Evolutionary conservation across 1,140 invertebrate species (phyloP), one percentile per base, ranked within the genome.

Genomic region (Ceratosolen fusciceps): DNA sequence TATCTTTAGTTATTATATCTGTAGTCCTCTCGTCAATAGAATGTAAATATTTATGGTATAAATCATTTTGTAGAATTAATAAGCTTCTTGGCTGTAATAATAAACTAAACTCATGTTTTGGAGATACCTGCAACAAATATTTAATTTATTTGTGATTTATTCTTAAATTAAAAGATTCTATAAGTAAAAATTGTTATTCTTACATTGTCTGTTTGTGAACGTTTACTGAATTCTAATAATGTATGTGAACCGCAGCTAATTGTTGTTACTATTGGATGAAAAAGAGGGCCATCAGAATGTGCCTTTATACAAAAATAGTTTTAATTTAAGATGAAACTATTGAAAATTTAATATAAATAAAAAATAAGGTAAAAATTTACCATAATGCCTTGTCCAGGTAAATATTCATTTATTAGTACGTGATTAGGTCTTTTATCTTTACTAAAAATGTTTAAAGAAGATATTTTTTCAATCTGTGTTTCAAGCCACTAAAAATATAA

Each of bases 401-500:
- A 88, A 92, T 99, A 99, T 90, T 99, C 98, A 91, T 99, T 99
- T 0, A 99, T 94, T 34, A 99, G 90, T 7, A 99, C 95, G 92
- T 99, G 98, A 90, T 99, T 99, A 21, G 97, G 95, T 47, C 83
- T 80, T 83, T 94, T 94, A 82, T 93, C 93, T 4, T 92, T 92
- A 52, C 92, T 92, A 92, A 98, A 98, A 47, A 97, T 84, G 72
- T 93, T 91, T 8, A 97, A 86, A 14, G 90, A 85, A 80, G 92
- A 90, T 54, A 99, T 93, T 91, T 93, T 95, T n/a, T 95, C 90
- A 26, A 96, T 90, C 84, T 94, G 96, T 12, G 84, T 89, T 81
- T 94, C 88, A 4, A 99, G 90, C 97, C 98, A 99, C 94, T 95
- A 85, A 85, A 91, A 90, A 58, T 24, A 74, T 39, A n/a, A 56